These are phyloP conservation scores for Drosophila miranda DNA, from an alignment of 1,140 invertebrate species.

Conservation along the genomic window DNA sequence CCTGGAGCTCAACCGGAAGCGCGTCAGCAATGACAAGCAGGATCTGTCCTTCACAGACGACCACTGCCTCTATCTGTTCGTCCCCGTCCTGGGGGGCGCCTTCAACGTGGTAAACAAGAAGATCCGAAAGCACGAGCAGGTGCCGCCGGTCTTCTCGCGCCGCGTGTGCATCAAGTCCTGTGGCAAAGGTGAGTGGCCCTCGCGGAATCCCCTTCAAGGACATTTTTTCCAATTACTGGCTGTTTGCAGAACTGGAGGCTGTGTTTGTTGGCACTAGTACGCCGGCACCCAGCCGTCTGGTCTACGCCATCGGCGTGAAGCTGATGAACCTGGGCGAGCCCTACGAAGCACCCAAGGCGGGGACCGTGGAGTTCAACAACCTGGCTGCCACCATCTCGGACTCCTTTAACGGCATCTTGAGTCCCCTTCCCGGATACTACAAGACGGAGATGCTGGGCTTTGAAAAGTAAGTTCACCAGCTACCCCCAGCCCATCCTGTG, in stretches of 20 bases:
- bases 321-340: constrained; percentile 90
- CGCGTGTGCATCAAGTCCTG: constrained; percentile 93
- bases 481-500: no score
- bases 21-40: constrained; percentile 90
- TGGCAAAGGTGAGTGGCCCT: constrained; percentile 84
- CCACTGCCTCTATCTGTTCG: constrained; percentile 94
- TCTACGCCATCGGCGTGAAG: constrained; percentile 89
- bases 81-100: constrained; percentile 91
- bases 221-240: not conserved
- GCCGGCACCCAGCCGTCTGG: constrained; percentile 85
- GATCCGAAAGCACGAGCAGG: constrained; percentile 90
- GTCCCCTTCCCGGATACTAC: constrained; percentile 88
- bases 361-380: constrained; percentile 88
- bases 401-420: constrained; percentile 86
- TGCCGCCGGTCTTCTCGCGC: constrained; percentile 90
- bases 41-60: constrained; percentile 93
- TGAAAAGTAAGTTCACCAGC: constrained; percentile 84
- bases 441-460: constrained; percentile 87
- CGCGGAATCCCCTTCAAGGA: no score
- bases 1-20: constrained; percentile 90
- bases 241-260: constrained; percentile 76
- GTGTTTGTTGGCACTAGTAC: constrained; percentile 85
- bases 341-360: constrained; percentile 87
- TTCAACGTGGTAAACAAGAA: constrained; percentile 93
- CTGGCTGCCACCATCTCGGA: constrained; percentile 87